Evolutionary conservation across 2,113 vertebrate species (phyloP), one percentile per base, ranked within the genome.

Genomic region (Eidolon helvum): DNA sequence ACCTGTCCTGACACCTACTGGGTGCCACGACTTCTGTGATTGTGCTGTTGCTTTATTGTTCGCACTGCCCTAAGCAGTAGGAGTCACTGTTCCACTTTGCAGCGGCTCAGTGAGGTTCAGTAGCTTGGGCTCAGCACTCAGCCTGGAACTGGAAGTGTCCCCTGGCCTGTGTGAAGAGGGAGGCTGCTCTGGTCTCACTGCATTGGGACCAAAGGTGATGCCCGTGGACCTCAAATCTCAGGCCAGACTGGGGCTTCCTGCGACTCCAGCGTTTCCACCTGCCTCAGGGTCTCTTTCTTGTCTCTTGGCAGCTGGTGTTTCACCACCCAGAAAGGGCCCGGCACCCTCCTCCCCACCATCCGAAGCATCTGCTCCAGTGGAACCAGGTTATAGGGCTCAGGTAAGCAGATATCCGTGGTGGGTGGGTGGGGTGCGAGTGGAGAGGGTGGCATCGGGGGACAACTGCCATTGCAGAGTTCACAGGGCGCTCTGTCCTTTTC

Each of bases 311-410:
- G 98, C 98, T 95, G 98, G 98, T 45, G 98, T 99, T 94, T 98
- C 99, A n/a, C 98, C 98, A 0, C 98, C 98, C 92, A 97, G 99
- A 98, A 99, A 99, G 97, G 98, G 97, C 87, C 98, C 98, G 30
- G 96, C 97, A 77, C 92, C 97, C 84, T 97, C 97, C 16, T 98
- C 87, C 26, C 97, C 94, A 35, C 94, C 93, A 96, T 98, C 99
- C 35, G 98, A 98, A 45, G 98, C 98, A 33, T 97, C 98, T 92
- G 98, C 99, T 97, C 98, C 93, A 8, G 90, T 96, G 0, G 83
- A 97, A 71, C 87, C 98, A 68, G 96, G 6, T 87, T 83, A 86
- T 1, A 11, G 21, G 40, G 61, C 50, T 30, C 90, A 96, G 68
- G 92, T 92, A 86, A 74, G 93, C 57, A 21, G 57, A 10, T n/a